These are phyloP conservation scores for Parochlus steinenii DNA, from an alignment of 2,888 invertebrate genomes.

Conservation along the genomic window DNA sequence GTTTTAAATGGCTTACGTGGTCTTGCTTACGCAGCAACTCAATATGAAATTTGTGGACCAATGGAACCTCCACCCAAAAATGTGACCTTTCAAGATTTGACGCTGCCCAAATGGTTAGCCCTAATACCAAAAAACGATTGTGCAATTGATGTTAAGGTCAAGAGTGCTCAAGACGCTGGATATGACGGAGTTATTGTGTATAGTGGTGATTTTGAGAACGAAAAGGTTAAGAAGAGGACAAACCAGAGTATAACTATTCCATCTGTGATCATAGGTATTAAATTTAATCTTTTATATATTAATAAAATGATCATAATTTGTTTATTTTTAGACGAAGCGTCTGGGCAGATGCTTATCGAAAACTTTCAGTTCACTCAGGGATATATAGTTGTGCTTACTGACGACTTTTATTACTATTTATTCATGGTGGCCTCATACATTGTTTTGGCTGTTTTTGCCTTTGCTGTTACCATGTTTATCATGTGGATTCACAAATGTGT, in stretches of 20 bases:
- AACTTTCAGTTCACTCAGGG: slow-evolving; percentile 39
- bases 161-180: slow-evolving; percentile 63
- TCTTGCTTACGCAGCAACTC: slow-evolving; percentile 46
- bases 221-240: slow-evolving; percentile 57
- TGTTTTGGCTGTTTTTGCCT: neutral
- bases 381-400: slow-evolving; percentile 22
- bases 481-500: slow-evolving; percentile 11
- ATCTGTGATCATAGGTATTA: slow-evolving; percentile 69
- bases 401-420: neutral
- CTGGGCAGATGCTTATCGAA: slow-evolving; percentile 44
- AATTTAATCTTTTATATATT: too few species aligned
- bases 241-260: slow-evolving; percentile 52
- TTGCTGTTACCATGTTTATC: slow-evolving; percentile 1
- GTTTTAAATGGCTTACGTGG: slow-evolving; percentile 52
- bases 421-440: slow-evolving; percentile 5
- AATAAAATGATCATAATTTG: too few species aligned
- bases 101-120: slow-evolving; percentile 21
- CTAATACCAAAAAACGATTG: neutral
- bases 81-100: slow-evolving; percentile 31
- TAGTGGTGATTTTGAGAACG: slow-evolving; percentile 64
- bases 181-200: slow-evolving; percentile 76
- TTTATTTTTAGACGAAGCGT: too few species aligned
- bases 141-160: slow-evolving; percentile 67
- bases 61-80: slow-evolving; percentile 40
- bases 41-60: slow-evolving; percentile 49